phyloP scores from a whole-genome alignment of 2,888 invertebrate genomes.

The Latrodectus elegans region DNA sequence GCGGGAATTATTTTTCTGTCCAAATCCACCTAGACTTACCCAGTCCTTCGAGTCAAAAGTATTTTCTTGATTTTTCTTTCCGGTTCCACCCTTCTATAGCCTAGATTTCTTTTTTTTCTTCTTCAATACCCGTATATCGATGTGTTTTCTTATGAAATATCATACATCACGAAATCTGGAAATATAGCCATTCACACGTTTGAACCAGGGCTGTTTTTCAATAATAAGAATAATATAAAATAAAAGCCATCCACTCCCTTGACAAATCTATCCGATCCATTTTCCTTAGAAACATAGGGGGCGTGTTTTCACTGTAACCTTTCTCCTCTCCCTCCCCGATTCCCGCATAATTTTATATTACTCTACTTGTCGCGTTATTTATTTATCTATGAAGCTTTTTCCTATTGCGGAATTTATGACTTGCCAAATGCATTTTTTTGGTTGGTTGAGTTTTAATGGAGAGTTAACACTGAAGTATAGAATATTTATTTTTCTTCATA shows the following conservation, averaged over 20 bases:
- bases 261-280: conserved; percentile 8
- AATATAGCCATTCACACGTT: conserved; percentile 14
- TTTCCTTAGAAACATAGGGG: background rate
- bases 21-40: background rate
- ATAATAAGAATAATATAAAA: conserved; percentile 11
- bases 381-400: background rate
- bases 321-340: background rate
- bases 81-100: background rate
- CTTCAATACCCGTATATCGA: background rate
- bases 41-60: background rate
- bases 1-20: background rate
- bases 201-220: conserved; percentile 2
- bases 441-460: too few species aligned
- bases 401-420: too few species aligned
- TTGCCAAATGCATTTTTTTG: too few species aligned
- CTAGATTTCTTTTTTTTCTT: background rate
- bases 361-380: background rate
- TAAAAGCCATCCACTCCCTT: conserved; percentile 2
- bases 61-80: background rate
- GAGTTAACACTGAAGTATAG: too few species aligned
- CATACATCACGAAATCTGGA: conserved; percentile 12
- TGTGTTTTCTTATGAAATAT: background rate
- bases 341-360: conserved; percentile 1
- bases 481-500: too few species aligned
- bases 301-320: background rate